Base-by-base conservation (phyloP, 1,140 invertebrate species). In the Probaryconus sp. region DNA sequence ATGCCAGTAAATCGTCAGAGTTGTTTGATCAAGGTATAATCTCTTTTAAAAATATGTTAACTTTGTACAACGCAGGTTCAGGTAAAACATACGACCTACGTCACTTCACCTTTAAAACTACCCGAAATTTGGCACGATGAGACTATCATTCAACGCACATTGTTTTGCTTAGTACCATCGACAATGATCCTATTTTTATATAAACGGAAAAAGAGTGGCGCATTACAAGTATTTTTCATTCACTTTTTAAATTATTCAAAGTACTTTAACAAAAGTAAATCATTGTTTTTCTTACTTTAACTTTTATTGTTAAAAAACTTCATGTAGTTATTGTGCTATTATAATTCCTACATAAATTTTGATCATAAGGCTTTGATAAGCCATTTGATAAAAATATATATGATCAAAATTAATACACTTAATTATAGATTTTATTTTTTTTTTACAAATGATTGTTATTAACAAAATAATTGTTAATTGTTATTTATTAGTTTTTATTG, bases 131-230 rank as follows among this genome's bases (percentile, higher is more conserved):
- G 51, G 94, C 94, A 7, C 85, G 94, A 65, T 98, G 98, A 96
- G 98, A 99, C 85, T 99, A 99, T 85, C 98, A 99, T 87, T 95
- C 96, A 3, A 98, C 97, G 6, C 98, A 99, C 85, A 94, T 99
- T 14, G 99, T 98, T 45, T 90, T 97, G 33, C 87, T 99, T 11
- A 92, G 93, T 43, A 95, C 96, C 0, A 92, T 99, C 31, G 95
- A 98, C 72, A 92, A 92, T 40, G 94, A 96, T 81, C 91, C 94
- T 1, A 88, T 98, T 60, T 92, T 99, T 74, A 99, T 75, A 97
- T 98, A 93, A 94, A 93, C 83, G 98, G 98, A n/a, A 95, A 96
- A 88, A 88, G 92, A 72, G 95, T 96, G 0, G 91, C 95, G 26
- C 97, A 98, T 83, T 98, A 98, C 90, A 97, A 88, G 92, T 31